These are phyloP conservation scores for Pyrochroa serraticornis DNA, from an alignment of 2,888 invertebrate species.

Conservation along the genomic window DNA sequence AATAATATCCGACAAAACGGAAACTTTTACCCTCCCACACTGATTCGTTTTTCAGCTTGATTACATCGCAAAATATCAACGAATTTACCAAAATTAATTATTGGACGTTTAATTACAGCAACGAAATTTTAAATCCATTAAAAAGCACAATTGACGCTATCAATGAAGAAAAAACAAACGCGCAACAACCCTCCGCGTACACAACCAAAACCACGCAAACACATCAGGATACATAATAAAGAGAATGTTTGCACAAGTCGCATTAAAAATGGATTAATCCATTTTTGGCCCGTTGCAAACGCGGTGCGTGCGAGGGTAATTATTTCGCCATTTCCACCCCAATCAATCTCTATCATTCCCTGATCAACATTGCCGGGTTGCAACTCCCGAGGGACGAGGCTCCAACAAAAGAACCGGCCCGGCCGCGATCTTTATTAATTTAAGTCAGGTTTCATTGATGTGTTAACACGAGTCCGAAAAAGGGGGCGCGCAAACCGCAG, in stretches of 20 bases:
- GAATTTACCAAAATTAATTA: conserved; percentile 1
- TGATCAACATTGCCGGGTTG: conserved; percentile 47
- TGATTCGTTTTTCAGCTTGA: conserved; percentile 12
- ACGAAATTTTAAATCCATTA: conserved; percentile 13
- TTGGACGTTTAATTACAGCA: background rate
- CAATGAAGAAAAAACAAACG: conserved; percentile 25
- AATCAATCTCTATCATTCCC: conserved; percentile 59
- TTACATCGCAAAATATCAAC: conserved; percentile 4
- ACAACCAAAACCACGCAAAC: conserved; percentile 51
- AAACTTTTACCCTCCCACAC: conserved; percentile 6
- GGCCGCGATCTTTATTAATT: conserved; percentile 47
- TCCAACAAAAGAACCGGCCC: conserved; percentile 37
- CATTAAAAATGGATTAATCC: conserved; percentile 60
- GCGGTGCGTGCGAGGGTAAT: conserved; percentile 54
- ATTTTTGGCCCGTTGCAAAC: conserved; percentile 55
- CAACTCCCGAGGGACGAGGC: conserved; percentile 25
- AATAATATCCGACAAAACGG: conserved; percentile 7
- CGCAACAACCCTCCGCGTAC: conserved; percentile 15
- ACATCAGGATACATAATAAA: conserved; percentile 49
- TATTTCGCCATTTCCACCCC: conserved; percentile 59
- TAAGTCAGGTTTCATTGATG: conserved; percentile 47
- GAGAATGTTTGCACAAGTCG: conserved; percentile 56
- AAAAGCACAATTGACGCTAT: conserved; percentile 39
- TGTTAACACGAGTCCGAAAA: conserved; percentile 39
- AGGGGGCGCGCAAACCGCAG: conserved; percentile 8